Percentiles rank a stretch among this genome's conserved stretches.
phyloP scores from a whole-genome alignment of 2,888 invertebrate species.

The Capitulum mitella region DNA sequence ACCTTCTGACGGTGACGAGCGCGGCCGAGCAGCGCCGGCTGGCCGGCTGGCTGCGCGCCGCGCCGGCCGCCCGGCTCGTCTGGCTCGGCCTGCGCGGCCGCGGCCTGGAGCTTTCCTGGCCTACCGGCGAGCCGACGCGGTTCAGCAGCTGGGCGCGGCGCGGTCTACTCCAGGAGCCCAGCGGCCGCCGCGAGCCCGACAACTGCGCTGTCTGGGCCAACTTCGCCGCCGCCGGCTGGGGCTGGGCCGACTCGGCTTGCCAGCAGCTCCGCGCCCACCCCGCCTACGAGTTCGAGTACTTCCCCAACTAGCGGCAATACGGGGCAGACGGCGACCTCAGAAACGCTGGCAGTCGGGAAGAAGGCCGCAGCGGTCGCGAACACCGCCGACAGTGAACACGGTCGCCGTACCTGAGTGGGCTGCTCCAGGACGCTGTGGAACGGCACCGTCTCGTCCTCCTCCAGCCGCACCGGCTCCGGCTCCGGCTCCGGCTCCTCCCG shows the following conservation, averaged over 20 bases:
- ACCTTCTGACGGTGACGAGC: conserved; percentile 3
- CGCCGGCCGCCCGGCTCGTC: not conserved
- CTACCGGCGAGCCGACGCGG: not conserved
- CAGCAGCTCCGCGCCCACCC: not conserved
- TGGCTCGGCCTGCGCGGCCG: conserved; percentile 17
- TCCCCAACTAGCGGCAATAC: not conserved
- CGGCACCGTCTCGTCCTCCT: not conserved
- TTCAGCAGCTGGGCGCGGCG: not conserved
- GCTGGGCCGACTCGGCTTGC: not conserved
- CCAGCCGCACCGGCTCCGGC: not conserved
- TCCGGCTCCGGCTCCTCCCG: not conserved
- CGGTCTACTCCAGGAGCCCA: conserved; percentile 9
- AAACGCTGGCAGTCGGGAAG: too few relatives aligned
- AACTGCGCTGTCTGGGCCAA: conserved; percentile 12
- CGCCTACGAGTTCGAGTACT: conserved; percentile 13
- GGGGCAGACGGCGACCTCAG: not conserved
- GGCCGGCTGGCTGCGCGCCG: not conserved
- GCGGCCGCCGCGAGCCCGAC: not conserved
- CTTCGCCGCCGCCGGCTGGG: conserved; percentile 13
- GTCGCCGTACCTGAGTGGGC: not conserved
- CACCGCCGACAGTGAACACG: too few relatives aligned
- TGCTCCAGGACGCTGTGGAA: not conserved
- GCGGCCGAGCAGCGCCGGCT: not conserved
- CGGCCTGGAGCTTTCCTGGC: not conserved
- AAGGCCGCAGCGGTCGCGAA: too few relatives aligned